A percentile compares a stretch with the other conserved stretches of the same genome.
Conservation (phyloP, 2,113 vertebrate species). For the Gallinago media region DNA sequence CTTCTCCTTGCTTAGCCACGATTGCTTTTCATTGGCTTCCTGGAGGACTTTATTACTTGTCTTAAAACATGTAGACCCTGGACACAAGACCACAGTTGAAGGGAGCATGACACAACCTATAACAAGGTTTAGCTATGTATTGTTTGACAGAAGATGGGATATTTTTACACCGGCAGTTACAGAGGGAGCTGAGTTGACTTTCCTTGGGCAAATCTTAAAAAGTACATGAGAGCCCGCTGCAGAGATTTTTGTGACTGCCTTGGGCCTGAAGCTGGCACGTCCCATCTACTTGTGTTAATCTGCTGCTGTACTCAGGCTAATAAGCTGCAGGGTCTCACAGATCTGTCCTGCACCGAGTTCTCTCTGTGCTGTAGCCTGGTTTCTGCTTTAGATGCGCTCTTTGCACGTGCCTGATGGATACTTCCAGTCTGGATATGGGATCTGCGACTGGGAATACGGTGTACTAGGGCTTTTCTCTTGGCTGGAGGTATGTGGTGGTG, state of each 20-base stretch:
- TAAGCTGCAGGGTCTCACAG: neutral
- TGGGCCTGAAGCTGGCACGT: neutral
- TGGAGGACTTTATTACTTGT: neutral
- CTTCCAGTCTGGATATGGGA: neutral
- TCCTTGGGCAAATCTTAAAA: slow-evolving; percentile 28
- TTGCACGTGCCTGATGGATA: neutral
- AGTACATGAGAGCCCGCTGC: neutral
- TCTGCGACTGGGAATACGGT: neutral
- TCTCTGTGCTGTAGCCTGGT: neutral
- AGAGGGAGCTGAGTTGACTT: neutral
- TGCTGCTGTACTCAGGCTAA: neutral
- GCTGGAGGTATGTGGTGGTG: neutral
- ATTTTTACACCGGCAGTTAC: slow-evolving; percentile 25
- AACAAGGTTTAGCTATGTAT: neutral
- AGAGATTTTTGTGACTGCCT: neutral
- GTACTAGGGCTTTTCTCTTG: neutral
- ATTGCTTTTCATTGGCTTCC: neutral
- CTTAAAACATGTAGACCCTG: too few species aligned
- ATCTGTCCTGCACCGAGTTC: neutral
- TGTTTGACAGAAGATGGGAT: neutral
- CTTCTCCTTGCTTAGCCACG: neutral
- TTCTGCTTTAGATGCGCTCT: neutral
- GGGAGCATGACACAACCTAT: neutral
- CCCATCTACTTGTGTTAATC: slow-evolving; percentile 10
- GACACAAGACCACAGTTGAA: neutral